Evolutionary conservation across 30 jellyfish, hydroid and myxozoan species (phyloP).

Genomic region (Aurelia sp.): DNA sequence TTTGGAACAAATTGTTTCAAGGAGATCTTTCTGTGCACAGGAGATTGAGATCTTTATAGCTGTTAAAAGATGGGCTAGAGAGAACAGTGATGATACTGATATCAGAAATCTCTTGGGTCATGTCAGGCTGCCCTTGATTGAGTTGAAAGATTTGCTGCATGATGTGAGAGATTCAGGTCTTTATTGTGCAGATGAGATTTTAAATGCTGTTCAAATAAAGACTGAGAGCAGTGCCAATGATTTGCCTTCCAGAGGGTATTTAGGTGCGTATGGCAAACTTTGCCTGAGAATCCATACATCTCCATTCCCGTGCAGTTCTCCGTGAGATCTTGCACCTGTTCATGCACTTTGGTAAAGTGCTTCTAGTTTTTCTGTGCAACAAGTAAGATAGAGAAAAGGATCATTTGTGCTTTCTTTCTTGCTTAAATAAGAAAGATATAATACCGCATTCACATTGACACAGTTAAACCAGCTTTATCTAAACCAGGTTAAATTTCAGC

Average conservation of each 20-base stretch:
- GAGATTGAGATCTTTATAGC: conserved; percentile 78
- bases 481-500: no score
- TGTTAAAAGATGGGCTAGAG: conserved; percentile 73
- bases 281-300: no score
- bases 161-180: conserved; percentile 75
- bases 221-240: conserved; percentile 73
- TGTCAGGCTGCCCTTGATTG: conserved; percentile 87
- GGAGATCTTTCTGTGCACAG: conserved; percentile 92
- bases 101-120: conserved; percentile 25
- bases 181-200: conserved; percentile 71
- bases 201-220: conserved; percentile 88
- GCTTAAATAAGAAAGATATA: no score
- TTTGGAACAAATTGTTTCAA: conserved; percentile 46
- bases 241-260: conserved; percentile 88
- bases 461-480: no score
- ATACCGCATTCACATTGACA: no score
- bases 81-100: conserved; percentile 35
- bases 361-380: no score
- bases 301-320: no score
- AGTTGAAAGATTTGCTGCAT: conserved; percentile 68
- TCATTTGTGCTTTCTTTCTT: no score
- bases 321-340: no score
- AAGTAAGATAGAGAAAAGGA: no score
- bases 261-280: conserved; percentile 47
- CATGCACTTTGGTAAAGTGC: no score